Evolutionary conservation across 2,113 vertebrate genomes (phyloP).

Genomic region (Turnix velox): DNA sequence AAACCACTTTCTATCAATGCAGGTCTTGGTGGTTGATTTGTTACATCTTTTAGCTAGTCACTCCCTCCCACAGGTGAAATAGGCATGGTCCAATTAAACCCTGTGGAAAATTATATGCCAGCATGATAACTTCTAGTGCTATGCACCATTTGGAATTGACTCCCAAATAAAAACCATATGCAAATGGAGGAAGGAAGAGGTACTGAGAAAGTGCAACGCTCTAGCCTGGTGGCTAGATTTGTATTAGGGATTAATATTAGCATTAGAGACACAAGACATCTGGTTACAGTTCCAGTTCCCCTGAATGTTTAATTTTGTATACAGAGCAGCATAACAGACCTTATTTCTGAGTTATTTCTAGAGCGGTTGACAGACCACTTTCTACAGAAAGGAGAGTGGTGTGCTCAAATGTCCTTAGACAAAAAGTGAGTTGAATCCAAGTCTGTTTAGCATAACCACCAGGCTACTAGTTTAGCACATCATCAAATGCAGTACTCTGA

Average conservation of each 20-base stretch:
- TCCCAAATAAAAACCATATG: neutral
- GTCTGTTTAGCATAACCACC: neutral
- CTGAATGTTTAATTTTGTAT: constrained; percentile 23
- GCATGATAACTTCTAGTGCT: neutral
- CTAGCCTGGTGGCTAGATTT: constrained; percentile 21
- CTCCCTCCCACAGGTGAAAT: neutral
- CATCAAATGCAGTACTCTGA: neutral
- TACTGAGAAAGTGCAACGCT: constrained; percentile 31
- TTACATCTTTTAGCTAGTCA: neutral
- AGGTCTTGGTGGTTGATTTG: neutral
- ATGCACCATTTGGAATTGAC: neutral
- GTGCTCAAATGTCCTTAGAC: neutral
- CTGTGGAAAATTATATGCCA: neutral
- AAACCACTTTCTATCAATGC: neutral
- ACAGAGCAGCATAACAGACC: neutral
- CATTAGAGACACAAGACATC: constrained; percentile 48
- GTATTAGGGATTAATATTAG: too few species aligned
- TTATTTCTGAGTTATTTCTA: constrained; percentile 11
- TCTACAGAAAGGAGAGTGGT: neutral
- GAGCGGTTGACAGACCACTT: neutral
- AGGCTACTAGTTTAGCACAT: neutral
- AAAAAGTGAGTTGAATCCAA: neutral
- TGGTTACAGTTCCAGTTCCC: neutral
- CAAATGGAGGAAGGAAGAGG: constrained; percentile 10
- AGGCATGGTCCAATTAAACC: neutral